Evolutionary conservation across 2,113 vertebrate species (phyloP).

Genomic region (Cromileptes altivelis): DNA sequence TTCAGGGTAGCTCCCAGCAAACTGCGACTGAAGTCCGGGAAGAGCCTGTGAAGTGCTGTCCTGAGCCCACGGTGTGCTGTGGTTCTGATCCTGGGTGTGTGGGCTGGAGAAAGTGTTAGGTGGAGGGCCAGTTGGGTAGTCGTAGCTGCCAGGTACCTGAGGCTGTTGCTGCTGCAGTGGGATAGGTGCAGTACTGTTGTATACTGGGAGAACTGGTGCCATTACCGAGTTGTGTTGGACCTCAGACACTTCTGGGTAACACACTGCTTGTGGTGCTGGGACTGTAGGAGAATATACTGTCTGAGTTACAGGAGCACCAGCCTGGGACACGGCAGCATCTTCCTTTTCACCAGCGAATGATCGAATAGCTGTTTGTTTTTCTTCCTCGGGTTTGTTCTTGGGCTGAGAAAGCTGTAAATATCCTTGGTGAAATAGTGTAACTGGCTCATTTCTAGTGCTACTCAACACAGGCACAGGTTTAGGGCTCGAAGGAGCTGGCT

Average conservation of each 20-base stretch:
- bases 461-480: slow-evolving; percentile 61
- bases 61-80: slow-evolving; percentile 85
- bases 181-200: slow-evolving; percentile 83
- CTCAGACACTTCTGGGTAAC: slow-evolving; percentile 79
- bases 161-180: slow-evolving; percentile 79
- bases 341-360: slow-evolving; percentile 77
- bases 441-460: slow-evolving; percentile 50
- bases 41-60: slow-evolving; percentile 82
- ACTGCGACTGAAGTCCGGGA: slow-evolving; percentile 78
- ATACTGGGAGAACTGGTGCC: slow-evolving; percentile 76
- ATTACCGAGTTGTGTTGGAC: slow-evolving; percentile 83
- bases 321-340: slow-evolving; percentile 71
- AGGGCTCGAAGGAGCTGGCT: slow-evolving; percentile 32
- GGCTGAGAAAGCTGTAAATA: slow-evolving; percentile 74
- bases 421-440: slow-evolving; percentile 67
- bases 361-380: slow-evolving; percentile 63
- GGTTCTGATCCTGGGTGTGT: slow-evolving; percentile 78
- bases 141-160: slow-evolving; percentile 86
- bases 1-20: slow-evolving; percentile 83
- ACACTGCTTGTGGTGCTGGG: slow-evolving; percentile 75
- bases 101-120: slow-evolving; percentile 59
- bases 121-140: slow-evolving; percentile 74
- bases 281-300: slow-evolving; percentile 79
- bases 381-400: slow-evolving; percentile 74
- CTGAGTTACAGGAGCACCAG: slow-evolving; percentile 67